Conservation (phyloP, 1,140 invertebrate genomes). For the Macrotrachela quadricornifera region DNA sequence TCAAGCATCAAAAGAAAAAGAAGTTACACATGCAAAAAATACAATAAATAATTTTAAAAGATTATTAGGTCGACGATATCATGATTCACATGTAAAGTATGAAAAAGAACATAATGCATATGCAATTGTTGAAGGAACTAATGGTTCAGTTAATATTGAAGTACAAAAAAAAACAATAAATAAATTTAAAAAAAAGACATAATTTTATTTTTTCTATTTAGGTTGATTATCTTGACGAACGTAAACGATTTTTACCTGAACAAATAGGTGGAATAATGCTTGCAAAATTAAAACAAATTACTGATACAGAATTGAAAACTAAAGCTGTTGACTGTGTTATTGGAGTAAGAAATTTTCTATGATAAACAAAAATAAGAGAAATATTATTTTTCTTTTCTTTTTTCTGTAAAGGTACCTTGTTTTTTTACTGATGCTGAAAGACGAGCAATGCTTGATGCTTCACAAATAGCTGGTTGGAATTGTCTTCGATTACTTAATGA, state of each 20-base stretch:
- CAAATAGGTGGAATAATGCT: conserved; percentile 90
- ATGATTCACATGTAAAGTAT: conserved; percentile 60
- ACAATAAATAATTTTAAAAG: conserved; percentile 80
- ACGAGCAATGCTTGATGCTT: conserved; percentile 66
- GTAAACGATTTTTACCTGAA: conserved; percentile 59
- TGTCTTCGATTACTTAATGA: conserved; percentile 84
- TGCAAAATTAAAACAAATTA: conserved; percentile 80
- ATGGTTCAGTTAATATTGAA: conserved; percentile 31
- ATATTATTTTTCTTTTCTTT: too few relatives aligned
- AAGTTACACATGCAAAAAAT: conserved; percentile 87
- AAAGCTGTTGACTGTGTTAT: conserved; percentile 87
- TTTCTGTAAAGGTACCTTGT: conserved; percentile 44
- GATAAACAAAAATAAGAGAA: too few relatives aligned
- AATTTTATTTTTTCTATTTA: neutral
- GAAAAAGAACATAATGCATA: conserved; percentile 55
- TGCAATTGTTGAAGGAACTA: conserved; percentile 42
- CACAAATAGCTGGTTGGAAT: conserved; percentile 55
- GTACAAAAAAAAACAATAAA: too few relatives aligned
- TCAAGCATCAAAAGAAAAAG: conserved; percentile 83
- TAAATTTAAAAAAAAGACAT: too few relatives aligned
- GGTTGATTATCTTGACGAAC: conserved; percentile 7
- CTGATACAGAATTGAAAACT: conserved; percentile 59
- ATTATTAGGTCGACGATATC: conserved; percentile 56
- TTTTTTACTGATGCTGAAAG: conserved; percentile 84
- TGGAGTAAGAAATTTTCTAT: neutral